These are phyloP conservation scores for Pungitius pungitius DNA, from an alignment of 2,113 vertebrate genomes.

Conservation along the genomic window DNA sequence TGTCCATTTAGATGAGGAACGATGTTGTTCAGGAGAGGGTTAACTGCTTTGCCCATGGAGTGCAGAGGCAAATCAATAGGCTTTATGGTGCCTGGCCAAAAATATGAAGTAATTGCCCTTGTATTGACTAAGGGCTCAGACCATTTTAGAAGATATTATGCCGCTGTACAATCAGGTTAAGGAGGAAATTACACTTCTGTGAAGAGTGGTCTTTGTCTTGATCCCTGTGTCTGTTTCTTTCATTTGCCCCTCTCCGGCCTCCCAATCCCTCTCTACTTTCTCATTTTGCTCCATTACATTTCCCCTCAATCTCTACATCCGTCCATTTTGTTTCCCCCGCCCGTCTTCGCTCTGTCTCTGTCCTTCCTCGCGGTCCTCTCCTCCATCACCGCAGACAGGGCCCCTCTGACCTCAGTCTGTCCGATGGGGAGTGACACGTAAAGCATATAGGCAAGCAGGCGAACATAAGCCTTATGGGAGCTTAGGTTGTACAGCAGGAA, in stretches of 20 bases:
- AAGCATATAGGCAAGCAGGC: conserved; percentile 42
- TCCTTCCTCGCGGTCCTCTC: conserved; percentile 3
- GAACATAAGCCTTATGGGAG: conserved; percentile 68
- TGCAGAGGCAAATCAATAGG: conserved; percentile 57
- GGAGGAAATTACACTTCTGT: conserved; percentile 23
- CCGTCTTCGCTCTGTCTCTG: not conserved
- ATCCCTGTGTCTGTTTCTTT: conserved; percentile 11
- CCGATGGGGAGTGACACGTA: conserved; percentile 68
- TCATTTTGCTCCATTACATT: not conserved
- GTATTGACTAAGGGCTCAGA: conserved; percentile 55
- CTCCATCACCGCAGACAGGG: conserved; percentile 30
- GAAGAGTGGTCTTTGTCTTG: conserved; percentile 12
- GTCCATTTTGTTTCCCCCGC: conserved; percentile 7
- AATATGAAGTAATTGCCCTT: conserved; percentile 63
- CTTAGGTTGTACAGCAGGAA: conserved; percentile 69
- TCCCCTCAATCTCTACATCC: not conserved
- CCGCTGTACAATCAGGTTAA: conserved; percentile 20
- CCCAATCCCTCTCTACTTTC: not conserved
- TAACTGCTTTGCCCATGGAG: conserved; percentile 45
- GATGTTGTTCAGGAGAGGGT: conserved; percentile 34
- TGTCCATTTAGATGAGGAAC: conserved; percentile 32
- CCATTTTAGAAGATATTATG: conserved; percentile 53
- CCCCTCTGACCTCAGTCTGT: conserved; percentile 37
- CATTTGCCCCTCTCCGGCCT: not conserved
- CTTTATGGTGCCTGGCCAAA: conserved; percentile 63